Evolutionary conservation across 2,797 vertebrate genomes (phyloP).

Genomic region (Monodelphis domestica): DNA sequence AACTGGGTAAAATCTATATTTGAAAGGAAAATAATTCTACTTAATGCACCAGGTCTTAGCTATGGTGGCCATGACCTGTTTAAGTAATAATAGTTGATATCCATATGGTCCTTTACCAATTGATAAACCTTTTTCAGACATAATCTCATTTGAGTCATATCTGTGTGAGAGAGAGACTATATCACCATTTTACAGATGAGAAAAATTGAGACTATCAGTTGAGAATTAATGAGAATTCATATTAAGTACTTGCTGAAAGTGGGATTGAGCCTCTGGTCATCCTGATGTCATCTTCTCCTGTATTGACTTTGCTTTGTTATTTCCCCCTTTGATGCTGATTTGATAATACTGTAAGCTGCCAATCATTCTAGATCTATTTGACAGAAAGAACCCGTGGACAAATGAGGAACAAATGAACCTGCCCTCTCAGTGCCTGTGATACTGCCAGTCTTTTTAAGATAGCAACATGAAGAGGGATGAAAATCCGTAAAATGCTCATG

Average conservation of each 20-base stretch:
- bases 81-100: too few species aligned
- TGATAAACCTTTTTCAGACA: constrained; percentile 51
- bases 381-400: constrained; percentile 49
- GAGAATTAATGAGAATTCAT: too few species aligned
- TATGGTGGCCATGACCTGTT: too few species aligned
- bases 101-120: too few species aligned
- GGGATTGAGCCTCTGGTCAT: too few species aligned
- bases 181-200: background rate
- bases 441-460: background rate
- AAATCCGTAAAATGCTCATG: too few species aligned
- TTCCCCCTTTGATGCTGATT: constrained; percentile 33
- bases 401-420: constrained; percentile 58
- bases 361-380: constrained; percentile 58
- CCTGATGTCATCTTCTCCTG: background rate
- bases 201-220: too few species aligned
- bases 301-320: background rate
- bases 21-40: too few species aligned
- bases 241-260: too few species aligned
- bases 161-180: background rate
- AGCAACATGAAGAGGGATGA: too few species aligned
- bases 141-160: constrained; percentile 39
- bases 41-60: too few species aligned
- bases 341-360: constrained; percentile 51
- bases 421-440: constrained; percentile 35
- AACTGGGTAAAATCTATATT: too few species aligned